Evolutionary conservation across 1,140 invertebrate genomes (phyloP).

Genomic region (Drosophila prosaltans): DNA sequence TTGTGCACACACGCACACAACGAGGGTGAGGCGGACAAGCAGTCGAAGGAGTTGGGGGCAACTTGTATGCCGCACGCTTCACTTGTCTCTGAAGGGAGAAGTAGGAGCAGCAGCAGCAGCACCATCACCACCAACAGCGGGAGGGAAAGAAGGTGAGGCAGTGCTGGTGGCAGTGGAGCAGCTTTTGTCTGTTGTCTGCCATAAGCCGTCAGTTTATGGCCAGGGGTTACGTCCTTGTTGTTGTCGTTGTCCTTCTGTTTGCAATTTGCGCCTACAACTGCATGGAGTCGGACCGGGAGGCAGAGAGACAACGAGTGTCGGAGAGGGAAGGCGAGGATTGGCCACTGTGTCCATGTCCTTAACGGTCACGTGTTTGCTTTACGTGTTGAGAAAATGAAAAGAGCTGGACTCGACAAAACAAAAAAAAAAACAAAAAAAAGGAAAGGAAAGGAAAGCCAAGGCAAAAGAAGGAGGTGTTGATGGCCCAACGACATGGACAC

Average conservation of each 20-base stretch:
- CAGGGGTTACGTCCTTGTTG: slow-evolving; percentile 40
- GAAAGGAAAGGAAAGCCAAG: not conserved
- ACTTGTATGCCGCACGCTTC: slow-evolving; percentile 12
- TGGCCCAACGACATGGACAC: slow-evolving; percentile 75
- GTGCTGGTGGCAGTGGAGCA: slow-evolving; percentile 27
- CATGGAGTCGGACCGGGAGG: slow-evolving; percentile 8
- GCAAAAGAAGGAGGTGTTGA: slow-evolving; percentile 64
- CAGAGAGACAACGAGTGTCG: not conserved
- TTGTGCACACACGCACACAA: slow-evolving; percentile 78
- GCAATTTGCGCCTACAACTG: slow-evolving; percentile 79
- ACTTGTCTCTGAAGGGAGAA: not conserved
- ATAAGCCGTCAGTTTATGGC: slow-evolving; percentile 77
- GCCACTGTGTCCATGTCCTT: slow-evolving; percentile 66
- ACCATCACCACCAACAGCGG: not conserved
- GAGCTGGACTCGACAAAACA: slow-evolving; percentile 39
- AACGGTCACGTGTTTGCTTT: slow-evolving; percentile 79
- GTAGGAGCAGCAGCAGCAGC: not conserved
- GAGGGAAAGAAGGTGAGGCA: slow-evolving; percentile 7
- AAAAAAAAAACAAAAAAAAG: not conserved
- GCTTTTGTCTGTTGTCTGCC: slow-evolving; percentile 73
- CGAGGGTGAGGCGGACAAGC: slow-evolving; percentile 9
- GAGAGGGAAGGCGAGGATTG: slow-evolving; percentile 21
- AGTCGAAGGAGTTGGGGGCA: not conserved
- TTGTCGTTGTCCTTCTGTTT: slow-evolving; percentile 72
- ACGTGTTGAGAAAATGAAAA: slow-evolving; percentile 81